Base-by-base conservation (phyloP, 2,113 vertebrate species). In the Anguilla rostrata region DNA sequence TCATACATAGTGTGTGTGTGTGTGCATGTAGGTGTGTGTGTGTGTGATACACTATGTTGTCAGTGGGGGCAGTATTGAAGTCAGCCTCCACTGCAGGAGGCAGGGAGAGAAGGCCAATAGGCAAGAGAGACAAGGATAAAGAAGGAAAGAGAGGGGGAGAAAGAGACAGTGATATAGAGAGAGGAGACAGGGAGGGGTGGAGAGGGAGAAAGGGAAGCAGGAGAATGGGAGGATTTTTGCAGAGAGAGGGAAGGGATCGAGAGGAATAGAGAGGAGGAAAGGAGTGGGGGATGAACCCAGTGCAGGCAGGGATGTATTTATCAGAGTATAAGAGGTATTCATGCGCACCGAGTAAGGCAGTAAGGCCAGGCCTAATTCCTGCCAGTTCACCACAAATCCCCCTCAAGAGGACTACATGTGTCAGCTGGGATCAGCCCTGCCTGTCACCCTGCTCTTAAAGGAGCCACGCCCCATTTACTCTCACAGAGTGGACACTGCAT, bases 241-340 rank as follows among this genome's bases (percentile, higher is more conserved):
- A 1, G 78, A 39, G 20, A 41, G 83, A 49, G 34, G 18, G 41
- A 84, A 85, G 29, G 75, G 41, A 26, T 20, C 18, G 26, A 80
- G 41, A 53, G 63, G 14, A 15, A 53, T 16, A 29, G 18, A 41
- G 71, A 71, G 39, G 60, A n/a, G 41, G 49, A 3, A 39, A 9
- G 3, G 71, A 43, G 12, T 29, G 75, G 80, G 53, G 49, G 5
- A 85, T n/a, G 9, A 75, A n/a, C 5, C 6, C 4, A 14, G 56
- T 46, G 60, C 20, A 43, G 40, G 40, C 57, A 71, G 81, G 80
- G 8, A 66, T 86, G 89, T 89, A 87, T 93, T 92, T 93, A 91
- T 90, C 91, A 87, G 91, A 91, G 92, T 91, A 91, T 90, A 92
- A 90, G 89, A 88, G 88, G 92, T 88, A 85, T 93, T 92, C 89